These are phyloP conservation scores for Adelosebastes latens DNA, from an alignment of 2,797 vertebrate species.

Conservation along the genomic window DNA sequence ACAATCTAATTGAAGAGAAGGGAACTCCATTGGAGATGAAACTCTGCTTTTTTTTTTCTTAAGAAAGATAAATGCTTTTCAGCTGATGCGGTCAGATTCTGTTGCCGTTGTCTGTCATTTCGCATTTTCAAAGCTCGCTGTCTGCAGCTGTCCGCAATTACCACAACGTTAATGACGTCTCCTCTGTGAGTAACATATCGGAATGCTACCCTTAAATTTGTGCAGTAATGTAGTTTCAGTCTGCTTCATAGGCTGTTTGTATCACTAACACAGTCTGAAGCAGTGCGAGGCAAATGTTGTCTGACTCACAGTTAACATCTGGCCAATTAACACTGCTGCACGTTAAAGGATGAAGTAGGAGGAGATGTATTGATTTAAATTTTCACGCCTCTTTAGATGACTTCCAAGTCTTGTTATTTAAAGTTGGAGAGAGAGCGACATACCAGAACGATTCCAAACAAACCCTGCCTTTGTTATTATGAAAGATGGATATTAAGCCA, in stretches of 20 bases:
- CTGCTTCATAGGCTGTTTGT: slow-evolving; percentile 23
- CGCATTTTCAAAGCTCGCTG: slow-evolving; percentile 20
- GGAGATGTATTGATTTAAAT: slow-evolving; percentile 11
- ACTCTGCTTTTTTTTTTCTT: slow-evolving; percentile 8
- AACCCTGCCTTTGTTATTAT: background rate
- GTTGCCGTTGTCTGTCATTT: slow-evolving; percentile 25
- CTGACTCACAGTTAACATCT: slow-evolving; percentile 43
- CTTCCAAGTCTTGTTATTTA: slow-evolving; percentile 6
- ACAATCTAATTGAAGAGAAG: slow-evolving; percentile 75
- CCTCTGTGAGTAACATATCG: slow-evolving; percentile 30
- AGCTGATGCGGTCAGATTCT: slow-evolving; percentile 33
- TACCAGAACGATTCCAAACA: background rate
- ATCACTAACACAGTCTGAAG: slow-evolving; percentile 17
- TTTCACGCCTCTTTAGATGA: slow-evolving; percentile 9
- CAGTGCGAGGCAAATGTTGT: slow-evolving; percentile 24
- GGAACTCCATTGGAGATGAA: slow-evolving; percentile 55
- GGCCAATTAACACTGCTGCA: slow-evolving; percentile 41
- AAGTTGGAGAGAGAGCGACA: background rate
- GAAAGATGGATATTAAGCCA: background rate
- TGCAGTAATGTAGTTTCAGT: slow-evolving; percentile 8
- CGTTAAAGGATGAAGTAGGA: background rate
- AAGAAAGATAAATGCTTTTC: slow-evolving; percentile 40
- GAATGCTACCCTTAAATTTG: slow-evolving; percentile 22
- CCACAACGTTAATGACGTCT: slow-evolving; percentile 40
- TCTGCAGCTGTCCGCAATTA: slow-evolving; percentile 60